Evolutionary conservation across 2,797 vertebrate species (phyloP), one percentile per base, ranked within the genome.

Genomic region (Propithecus perrieri): DNA sequence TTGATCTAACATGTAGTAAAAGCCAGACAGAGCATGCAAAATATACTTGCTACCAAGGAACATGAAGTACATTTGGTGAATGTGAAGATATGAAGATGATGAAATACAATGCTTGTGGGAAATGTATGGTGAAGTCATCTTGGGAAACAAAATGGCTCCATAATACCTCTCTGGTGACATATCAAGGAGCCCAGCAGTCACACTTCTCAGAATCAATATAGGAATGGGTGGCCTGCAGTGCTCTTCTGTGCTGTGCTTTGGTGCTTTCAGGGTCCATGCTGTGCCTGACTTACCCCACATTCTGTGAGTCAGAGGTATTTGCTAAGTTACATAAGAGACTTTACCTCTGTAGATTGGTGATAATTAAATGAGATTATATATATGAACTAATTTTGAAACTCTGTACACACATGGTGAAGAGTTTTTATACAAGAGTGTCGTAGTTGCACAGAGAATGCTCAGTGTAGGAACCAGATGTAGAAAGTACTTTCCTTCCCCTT

Each of bases 401-500:
- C 24, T 53, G 33, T 26, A 71, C 14, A 33, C 33, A 48, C 48
- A 46, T 46, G 79, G n/a, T 38, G 85, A 75, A 79, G 80, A 80
- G 22, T 53, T 95, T 92, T 92, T 85, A 81, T 33, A 18, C 18
- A 69, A 30, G 24, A 94, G 35, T 63, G 2, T 26, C 87, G 9
- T 33, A 76, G 78, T 53, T 4, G 30, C 24, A 67, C 33, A 63
- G 33, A 80, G 67, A 85, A 65, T 33, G 57, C 26, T 88, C n/a
- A 24, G 3, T 38, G 30, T 24, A 63, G 72, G 59, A 94, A 88
- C 61, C n/a, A 87, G n/a, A 55, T 53, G 41, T 5, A 8, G 15
- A 53, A 85, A 93, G 63, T 61, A 22, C n/a, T 85, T 38, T 81
- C 80, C 90, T 93, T 53, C 71, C 48, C 89, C 71, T 90, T 97